Base-by-base conservation (phyloP, 2,888 invertebrate genomes). In the Oscheius onirici region DNA sequence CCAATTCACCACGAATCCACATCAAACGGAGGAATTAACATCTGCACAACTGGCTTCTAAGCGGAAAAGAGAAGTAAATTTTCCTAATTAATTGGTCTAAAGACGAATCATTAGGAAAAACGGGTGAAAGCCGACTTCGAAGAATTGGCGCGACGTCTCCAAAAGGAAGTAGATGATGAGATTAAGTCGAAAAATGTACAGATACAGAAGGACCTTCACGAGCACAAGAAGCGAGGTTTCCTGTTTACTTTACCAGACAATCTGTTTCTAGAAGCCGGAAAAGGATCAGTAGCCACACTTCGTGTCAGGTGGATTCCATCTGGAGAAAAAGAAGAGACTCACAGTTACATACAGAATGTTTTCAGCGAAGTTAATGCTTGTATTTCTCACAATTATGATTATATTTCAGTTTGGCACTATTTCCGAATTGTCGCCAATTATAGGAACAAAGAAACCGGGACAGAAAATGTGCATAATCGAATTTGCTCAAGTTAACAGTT, bases 111-210 rank as follows among this genome's bases (percentile, higher is more conserved):
- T 43, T 20, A 75, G 72, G 73, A 73, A 52, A 66, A 51, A 26
- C 61, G 44, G 51, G 61, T 72, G 10, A 61, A 75, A 41, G 71
- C 73, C 2, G 79, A 79, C 15, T 74, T 76, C n/a, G 79, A 79
- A 63, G 65, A 72, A 2, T 66, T 79, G 15, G 71, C 77, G 13
- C 72, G 71, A 28, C 69, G 73, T 26, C 52, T 76, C 44, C 73
- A 75, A 46, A 68, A 58, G 26, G 79, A 79, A 34, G 79, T 72
- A 6, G 74, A 77, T 17, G 75, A 77, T n/a, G 76, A 76, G 17
- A 72, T 79, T n/a, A 67, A 69, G 6, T 69, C 61, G 26, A 75
- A 74, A 34, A 43, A 69, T 40, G 70, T 69, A 24, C 22, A 40
- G 20, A 10, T 65, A 15, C 26, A 58, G 3, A 57, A 43, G 20